These are phyloP conservation scores for Pseudanteris insignis DNA, from an alignment of 2,888 invertebrate species.

Conservation along the genomic window DNA sequence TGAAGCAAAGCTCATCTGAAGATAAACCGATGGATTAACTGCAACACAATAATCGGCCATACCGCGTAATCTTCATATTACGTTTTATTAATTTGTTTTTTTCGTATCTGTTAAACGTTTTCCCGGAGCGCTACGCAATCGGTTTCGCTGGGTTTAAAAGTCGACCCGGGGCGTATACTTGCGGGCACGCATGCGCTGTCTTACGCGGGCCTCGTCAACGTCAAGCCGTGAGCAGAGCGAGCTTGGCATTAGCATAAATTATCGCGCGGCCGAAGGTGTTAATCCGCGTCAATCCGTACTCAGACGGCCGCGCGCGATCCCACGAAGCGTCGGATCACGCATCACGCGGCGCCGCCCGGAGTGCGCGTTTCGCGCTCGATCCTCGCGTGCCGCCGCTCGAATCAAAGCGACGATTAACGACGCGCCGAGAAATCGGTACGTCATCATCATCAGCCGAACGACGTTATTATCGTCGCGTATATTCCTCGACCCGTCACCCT, in stretches of 20 bases:
- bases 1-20: too few relatives aligned
- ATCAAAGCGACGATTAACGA: constrained; percentile 58
- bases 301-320: background rate
- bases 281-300: constrained; percentile 37
- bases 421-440: constrained; percentile 57
- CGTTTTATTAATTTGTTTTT: too few relatives aligned
- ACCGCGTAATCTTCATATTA: too few relatives aligned
- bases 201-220: too few relatives aligned
- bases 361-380: constrained; percentile 23
- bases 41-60: too few relatives aligned
- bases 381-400: constrained; percentile 44
- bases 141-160: too few relatives aligned
- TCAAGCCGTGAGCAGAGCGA: too few relatives aligned
- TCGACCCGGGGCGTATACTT: too few relatives aligned
- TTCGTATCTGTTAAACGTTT: too few relatives aligned
- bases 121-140: too few relatives aligned
- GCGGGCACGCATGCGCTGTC: too few relatives aligned
- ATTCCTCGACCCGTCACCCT: constrained; percentile 17
- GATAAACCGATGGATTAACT: too few relatives aligned
- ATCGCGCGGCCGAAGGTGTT: constrained; percentile 36
- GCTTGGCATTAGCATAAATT: constrained; percentile 39
- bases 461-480: constrained; percentile 36
- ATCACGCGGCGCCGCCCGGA: background rate
- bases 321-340: constrained; percentile 28
- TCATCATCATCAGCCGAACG: constrained; percentile 48